Conservation (phyloP, 2,797 vertebrate genomes). For the Microchirus variegatus region DNA sequence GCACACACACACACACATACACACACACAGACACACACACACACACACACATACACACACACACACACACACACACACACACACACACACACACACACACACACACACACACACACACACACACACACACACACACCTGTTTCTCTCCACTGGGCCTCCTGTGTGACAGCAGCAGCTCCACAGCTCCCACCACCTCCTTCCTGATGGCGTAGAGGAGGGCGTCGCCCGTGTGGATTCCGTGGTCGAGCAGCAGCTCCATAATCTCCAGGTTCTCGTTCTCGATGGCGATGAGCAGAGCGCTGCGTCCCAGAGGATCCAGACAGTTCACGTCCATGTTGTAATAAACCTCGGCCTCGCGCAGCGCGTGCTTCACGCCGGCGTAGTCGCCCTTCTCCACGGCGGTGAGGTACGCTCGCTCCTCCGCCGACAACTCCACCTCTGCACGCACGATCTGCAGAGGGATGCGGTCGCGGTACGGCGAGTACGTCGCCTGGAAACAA, state of each 20-base stretch:
- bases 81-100: too few relatives aligned
- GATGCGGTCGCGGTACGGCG: slow-evolving; percentile 94
- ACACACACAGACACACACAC: too few relatives aligned
- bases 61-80: too few relatives aligned
- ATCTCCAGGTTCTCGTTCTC: slow-evolving; percentile 97
- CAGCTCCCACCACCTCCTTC: slow-evolving; percentile 95
- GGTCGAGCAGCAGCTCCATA: slow-evolving; percentile 93
- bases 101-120: too few relatives aligned
- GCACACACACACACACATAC: too few relatives aligned
- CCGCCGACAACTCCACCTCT: slow-evolving; percentile 91
- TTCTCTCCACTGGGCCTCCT: slow-evolving; percentile 91
- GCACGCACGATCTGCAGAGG: slow-evolving; percentile 94
- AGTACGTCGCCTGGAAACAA: slow-evolving; percentile 82
- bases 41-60: too few relatives aligned
- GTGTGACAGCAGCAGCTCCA: slow-evolving; percentile 94
- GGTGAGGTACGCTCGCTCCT: slow-evolving; percentile 93
- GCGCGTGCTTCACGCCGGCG: slow-evolving; percentile 91
- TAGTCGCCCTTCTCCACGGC: slow-evolving; percentile 97
- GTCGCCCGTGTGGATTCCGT: slow-evolving; percentile 92
- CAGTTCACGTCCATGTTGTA: slow-evolving; percentile 98
- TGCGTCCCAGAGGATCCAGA: slow-evolving; percentile 94
- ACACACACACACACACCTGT: slow-evolving; percentile 81
- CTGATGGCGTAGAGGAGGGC: slow-evolving; percentile 94
- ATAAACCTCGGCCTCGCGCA: slow-evolving; percentile 94
- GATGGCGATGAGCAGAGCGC: slow-evolving; percentile 94